Percentiles rank a stretch among this genome's conserved stretches.
These are phyloP conservation scores for Hypena proboscidalis DNA, from an alignment of 2,888 invertebrate genomes.

Conservation along the genomic window DNA sequence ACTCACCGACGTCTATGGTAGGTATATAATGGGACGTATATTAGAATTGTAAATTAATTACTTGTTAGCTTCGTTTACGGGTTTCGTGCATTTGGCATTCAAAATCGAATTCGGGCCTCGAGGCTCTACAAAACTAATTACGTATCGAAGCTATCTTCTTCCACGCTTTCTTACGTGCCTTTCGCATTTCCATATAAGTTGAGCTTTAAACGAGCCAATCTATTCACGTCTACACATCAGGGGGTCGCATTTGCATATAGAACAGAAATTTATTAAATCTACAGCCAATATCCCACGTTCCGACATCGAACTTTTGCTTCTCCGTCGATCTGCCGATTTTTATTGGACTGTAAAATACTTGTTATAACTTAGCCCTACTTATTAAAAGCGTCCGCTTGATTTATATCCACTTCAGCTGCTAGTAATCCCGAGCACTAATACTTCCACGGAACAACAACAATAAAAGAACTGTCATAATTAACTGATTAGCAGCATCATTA, in stretches of 20 bases:
- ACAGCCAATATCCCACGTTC: slow-evolving; percentile 83
- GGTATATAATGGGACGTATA: slow-evolving; percentile 56
- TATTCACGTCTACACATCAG: slow-evolving; percentile 86
- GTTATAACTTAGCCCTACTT: slow-evolving; percentile 40
- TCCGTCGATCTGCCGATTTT: slow-evolving; percentile 68
- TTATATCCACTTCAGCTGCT: slow-evolving; percentile 10
- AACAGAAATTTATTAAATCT: slow-evolving; percentile 86
- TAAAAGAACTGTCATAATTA: slow-evolving; percentile 34
- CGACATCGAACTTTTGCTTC: slow-evolving; percentile 81
- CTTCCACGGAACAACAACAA: slow-evolving; percentile 15
- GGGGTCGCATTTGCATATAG: slow-evolving; percentile 85
- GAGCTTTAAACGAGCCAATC: slow-evolving; percentile 85
- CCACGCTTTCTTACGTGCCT: slow-evolving; percentile 84
- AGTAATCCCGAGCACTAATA: slow-evolving; percentile 1
- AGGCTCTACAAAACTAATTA: slow-evolving; percentile 82
- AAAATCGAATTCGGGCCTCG: slow-evolving; percentile 71
- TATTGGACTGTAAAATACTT: slow-evolving; percentile 66
- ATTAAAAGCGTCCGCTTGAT: slow-evolving; percentile 28
- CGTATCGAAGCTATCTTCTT: slow-evolving; percentile 82
- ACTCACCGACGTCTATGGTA: slow-evolving; percentile 51
- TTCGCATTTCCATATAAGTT: slow-evolving; percentile 85
- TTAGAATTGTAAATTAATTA: slow-evolving; percentile 75
- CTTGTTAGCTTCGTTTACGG: slow-evolving; percentile 59
- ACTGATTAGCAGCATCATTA: slow-evolving; percentile 40
- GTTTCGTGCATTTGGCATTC: slow-evolving; percentile 63